Conservation (phyloP, 2,797 vertebrate species). For the Mionectes olivaceus region DNA sequence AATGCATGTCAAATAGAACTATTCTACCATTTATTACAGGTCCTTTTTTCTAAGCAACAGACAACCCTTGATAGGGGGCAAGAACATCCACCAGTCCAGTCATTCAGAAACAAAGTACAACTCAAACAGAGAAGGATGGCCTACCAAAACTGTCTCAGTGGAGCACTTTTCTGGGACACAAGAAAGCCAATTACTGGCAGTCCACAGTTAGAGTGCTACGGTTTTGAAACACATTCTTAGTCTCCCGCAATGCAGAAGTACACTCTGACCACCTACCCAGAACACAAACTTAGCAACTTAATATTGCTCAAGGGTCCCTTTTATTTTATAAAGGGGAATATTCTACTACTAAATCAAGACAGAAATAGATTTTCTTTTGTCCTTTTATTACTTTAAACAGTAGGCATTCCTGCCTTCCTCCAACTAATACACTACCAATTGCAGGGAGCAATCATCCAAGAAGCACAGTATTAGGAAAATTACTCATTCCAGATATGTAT, state of each 20-base stretch:
- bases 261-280: background rate
- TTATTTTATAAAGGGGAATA: background rate
- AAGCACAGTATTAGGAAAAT: background rate
- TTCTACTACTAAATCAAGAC: background rate
- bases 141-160: background rate
- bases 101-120: background rate
- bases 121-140: background rate
- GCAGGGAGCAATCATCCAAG: background rate
- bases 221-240: background rate
- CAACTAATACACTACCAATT: background rate
- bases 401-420: background rate
- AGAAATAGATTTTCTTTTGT: background rate
- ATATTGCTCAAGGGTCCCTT: background rate
- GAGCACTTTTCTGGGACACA: background rate
- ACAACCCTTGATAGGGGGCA: background rate
- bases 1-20: background rate
- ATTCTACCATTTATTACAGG: background rate
- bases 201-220: background rate
- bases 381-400: background rate
- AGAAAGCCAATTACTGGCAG: background rate
- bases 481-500: background rate
- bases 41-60: background rate
- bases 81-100: background rate
- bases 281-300: background rate
- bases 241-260: background rate